Evolutionary conservation across 2,797 vertebrate species (phyloP).

Genomic region (Phataginus tetradactyla): DNA sequence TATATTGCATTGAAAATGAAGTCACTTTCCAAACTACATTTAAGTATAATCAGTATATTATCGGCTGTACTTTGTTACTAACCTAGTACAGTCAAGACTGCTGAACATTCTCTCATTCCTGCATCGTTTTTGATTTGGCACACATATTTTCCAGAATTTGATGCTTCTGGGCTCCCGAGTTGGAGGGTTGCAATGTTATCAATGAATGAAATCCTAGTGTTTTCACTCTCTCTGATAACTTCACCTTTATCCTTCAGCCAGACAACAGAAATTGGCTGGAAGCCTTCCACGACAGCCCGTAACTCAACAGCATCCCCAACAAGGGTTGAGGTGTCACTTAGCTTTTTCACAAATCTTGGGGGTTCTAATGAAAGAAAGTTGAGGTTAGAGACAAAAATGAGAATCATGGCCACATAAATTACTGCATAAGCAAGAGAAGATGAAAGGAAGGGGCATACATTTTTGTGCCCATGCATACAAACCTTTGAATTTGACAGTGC

Average conservation of each 20-base stretch:
- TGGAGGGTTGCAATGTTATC: constrained; percentile 92
- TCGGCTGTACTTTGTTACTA: constrained; percentile 82
- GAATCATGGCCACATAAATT: background rate
- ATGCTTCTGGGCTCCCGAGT: constrained; percentile 90
- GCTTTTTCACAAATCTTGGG: constrained; percentile 94
- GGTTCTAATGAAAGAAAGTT: constrained; percentile 90
- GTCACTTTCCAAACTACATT: background rate
- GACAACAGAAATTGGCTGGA: constrained; percentile 93
- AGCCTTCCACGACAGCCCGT: constrained; percentile 94
- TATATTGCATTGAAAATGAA: constrained; percentile 31
- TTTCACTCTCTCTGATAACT: constrained; percentile 94
- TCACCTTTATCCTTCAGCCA: constrained; percentile 98
- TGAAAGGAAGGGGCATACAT: background rate
- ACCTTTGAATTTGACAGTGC: constrained; percentile 97
- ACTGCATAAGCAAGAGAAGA: constrained; percentile 50
- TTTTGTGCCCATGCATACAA: constrained; percentile 84
- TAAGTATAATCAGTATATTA: background rate
- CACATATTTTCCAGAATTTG: constrained; percentile 93
- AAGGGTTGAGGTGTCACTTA: constrained; percentile 94
- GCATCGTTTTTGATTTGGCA: constrained; percentile 97
- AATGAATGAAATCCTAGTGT: constrained; percentile 91
- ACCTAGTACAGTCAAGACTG: constrained; percentile 96
- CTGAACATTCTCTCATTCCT: constrained; percentile 95
- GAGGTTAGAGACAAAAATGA: constrained; percentile 59
- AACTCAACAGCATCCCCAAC: constrained; percentile 92